These are phyloP conservation scores for Turdus rufiventris DNA, from an alignment of 2,113 vertebrate species.

Conservation along the genomic window DNA sequence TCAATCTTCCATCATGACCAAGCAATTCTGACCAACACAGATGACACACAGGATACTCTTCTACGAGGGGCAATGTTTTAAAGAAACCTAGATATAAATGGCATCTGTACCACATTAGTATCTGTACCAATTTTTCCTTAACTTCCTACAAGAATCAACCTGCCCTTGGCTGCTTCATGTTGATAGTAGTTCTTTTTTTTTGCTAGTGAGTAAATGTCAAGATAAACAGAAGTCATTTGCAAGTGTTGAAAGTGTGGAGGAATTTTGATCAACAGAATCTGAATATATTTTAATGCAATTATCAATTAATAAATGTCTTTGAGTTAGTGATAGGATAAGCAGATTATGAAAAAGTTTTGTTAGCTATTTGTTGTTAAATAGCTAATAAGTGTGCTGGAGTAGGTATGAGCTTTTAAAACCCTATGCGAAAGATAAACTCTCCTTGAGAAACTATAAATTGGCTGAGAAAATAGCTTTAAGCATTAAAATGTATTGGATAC, in stretches of 20 bases:
- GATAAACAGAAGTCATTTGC: neutral
- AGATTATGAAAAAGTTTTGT: neutral
- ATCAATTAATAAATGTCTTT: neutral
- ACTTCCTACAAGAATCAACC: neutral
- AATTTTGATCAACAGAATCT: neutral
- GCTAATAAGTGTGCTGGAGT: neutral
- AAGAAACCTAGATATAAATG: neutral
- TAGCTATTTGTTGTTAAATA: neutral
- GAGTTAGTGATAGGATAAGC: neutral
- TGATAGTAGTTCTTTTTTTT: neutral
- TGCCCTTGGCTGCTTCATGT: neutral
- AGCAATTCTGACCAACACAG: neutral
- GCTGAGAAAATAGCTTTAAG: neutral
- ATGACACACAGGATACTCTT: neutral
- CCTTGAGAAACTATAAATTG: neutral
- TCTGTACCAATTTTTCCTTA: neutral
- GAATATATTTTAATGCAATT: slow-evolving; percentile 14
- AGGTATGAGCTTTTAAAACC: neutral
- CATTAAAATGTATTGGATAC: neutral
- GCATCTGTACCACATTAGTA: neutral
- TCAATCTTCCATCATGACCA: neutral
- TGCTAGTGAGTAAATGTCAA: neutral
- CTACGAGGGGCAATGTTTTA: neutral
- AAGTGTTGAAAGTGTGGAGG: neutral
- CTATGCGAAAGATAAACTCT: neutral